Percentiles rank a stretch among this genome's conserved stretches.
Conservation (phyloP, 1,140 invertebrate species). For the Brachionus rubens region DNA sequence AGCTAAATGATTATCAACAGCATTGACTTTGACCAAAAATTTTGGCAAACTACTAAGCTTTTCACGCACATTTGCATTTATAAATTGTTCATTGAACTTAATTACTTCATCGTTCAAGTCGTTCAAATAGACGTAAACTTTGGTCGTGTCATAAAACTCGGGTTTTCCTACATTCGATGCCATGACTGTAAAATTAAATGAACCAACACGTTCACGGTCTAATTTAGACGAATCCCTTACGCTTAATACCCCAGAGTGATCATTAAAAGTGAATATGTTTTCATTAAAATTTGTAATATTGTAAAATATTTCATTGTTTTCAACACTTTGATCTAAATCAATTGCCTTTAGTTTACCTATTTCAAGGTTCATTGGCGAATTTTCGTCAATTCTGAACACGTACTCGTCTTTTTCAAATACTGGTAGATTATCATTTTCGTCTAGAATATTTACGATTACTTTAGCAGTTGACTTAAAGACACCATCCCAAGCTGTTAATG, state of each 20-base stretch:
- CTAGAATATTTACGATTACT: conserved; percentile 19
- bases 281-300: conserved; percentile 17
- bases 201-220: conserved; percentile 27
- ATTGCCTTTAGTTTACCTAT: neutral
- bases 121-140: conserved; percentile 22
- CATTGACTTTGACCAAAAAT: too few relatives aligned
- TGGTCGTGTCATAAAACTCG: conserved; percentile 12
- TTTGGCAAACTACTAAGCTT: too few relatives aligned
- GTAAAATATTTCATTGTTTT: conserved; percentile 23
- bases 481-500: conserved; percentile 10
- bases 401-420: conserved; percentile 30
- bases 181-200: conserved; percentile 40
- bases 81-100: too few relatives aligned
- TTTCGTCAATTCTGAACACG: conserved; percentile 31
- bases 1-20: too few relatives aligned
- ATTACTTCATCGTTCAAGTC: conserved; percentile 48
- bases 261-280: conserved; percentile 26
- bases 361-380: conserved; percentile 5
- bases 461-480: neutral
- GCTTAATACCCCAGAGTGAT: neutral
- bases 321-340: conserved; percentile 6
- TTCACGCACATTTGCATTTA: too few relatives aligned
- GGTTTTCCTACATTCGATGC: conserved; percentile 44
- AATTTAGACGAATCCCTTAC: conserved; percentile 31
- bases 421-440: conserved; percentile 28